These are phyloP conservation scores for Riparia riparia DNA, from an alignment of 2,113 vertebrate species.

Conservation along the genomic window DNA sequence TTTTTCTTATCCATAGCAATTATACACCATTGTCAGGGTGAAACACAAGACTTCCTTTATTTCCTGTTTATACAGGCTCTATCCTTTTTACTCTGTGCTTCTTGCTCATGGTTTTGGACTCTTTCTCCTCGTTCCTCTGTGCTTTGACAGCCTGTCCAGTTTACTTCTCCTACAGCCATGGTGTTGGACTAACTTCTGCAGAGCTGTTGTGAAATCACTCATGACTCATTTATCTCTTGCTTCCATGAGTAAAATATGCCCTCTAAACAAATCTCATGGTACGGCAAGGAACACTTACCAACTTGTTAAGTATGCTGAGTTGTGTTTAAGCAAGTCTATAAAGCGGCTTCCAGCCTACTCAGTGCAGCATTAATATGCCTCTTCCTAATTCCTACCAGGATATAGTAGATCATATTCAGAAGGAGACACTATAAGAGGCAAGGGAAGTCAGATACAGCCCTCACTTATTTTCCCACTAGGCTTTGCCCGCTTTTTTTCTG, in stretches of 20 bases:
- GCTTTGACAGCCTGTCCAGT: background rate
- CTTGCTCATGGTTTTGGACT: background rate
- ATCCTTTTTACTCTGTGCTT: background rate
- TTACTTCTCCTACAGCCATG: background rate
- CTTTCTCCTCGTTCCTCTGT: background rate
- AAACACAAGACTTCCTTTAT: conserved; percentile 49
- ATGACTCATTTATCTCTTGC: conserved; percentile 15
- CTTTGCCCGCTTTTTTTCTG: background rate
- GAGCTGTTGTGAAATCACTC: background rate
- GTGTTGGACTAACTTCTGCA: background rate
- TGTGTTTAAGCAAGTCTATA: conserved; percentile 3
- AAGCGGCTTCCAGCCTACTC: background rate
- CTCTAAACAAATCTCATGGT: background rate
- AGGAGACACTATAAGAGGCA: background rate
- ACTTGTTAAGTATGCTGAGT: background rate
- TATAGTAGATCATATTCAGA: background rate
- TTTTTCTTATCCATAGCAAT: conserved; percentile 11
- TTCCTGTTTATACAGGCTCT: conserved; percentile 35
- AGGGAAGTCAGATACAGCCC: background rate
- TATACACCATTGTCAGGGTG: background rate
- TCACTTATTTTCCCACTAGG: background rate
- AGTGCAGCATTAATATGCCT: background rate
- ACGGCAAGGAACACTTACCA: background rate
- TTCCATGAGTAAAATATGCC: background rate
- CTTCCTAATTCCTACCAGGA: background rate